These are phyloP conservation scores for Hormiphora californensis DNA, from an alignment of 37 sponge, comb jelly and placozoan genomes.

Conservation along the genomic window DNA sequence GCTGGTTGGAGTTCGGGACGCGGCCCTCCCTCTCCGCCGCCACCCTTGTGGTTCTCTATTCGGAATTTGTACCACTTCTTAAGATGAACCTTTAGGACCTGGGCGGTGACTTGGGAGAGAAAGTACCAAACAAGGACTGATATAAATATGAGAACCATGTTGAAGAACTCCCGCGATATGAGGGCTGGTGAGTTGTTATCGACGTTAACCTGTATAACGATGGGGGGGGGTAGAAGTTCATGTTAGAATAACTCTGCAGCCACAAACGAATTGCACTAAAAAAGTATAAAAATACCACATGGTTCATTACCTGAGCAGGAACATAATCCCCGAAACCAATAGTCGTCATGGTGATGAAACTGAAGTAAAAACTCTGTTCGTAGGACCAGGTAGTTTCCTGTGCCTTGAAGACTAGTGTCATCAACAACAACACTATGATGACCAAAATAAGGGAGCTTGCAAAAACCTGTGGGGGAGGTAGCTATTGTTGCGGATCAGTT, in stretches of 20 bases:
- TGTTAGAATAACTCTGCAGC: too few species aligned
- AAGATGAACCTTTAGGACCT: slow-evolving; percentile 33
- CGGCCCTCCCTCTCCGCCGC: too few species aligned
- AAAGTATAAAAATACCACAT: background rate
- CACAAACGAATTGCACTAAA: too few species aligned
- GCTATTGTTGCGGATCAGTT: too few species aligned
- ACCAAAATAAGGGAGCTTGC: background rate
- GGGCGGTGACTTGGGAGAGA: slow-evolving; percentile 49
- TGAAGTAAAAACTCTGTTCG: slow-evolving; percentile 47
- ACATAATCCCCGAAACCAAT: slow-evolving; percentile 51
- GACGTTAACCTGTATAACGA: slow-evolving; percentile 19
- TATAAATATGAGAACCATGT: slow-evolving; percentile 3
- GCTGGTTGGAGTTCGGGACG: too few species aligned
- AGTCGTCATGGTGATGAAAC: slow-evolving; percentile 53
- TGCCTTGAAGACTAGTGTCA: slow-evolving; percentile 23
- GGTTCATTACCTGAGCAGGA: slow-evolving; percentile 20
- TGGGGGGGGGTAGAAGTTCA: background rate
- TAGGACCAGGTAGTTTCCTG: slow-evolving; percentile 31
- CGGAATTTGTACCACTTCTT: too few species aligned
- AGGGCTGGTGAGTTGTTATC: slow-evolving; percentile 8
- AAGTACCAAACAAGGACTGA: slow-evolving; percentile 53
- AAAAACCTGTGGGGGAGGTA: slow-evolving; percentile 27
- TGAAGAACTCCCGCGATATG: slow-evolving; percentile 48
- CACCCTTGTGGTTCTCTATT: too few species aligned
- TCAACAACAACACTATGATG: background rate